These are phyloP conservation scores for Heteromurus nitidus DNA, from an alignment of 2,888 invertebrate genomes.

Conservation along the genomic window DNA sequence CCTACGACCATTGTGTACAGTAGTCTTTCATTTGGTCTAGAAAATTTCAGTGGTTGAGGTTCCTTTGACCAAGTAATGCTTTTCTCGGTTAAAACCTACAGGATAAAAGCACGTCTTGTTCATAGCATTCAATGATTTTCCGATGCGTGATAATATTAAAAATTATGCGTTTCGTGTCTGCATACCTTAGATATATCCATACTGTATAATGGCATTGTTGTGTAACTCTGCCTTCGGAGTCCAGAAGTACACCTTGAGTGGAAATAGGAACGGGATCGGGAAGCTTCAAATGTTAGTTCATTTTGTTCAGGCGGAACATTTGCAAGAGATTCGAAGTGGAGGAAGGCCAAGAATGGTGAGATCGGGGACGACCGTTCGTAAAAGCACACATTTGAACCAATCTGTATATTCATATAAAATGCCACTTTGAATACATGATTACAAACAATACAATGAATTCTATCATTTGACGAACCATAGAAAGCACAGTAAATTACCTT, in stretches of 20 bases:
- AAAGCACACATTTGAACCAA: constrained; percentile 70
- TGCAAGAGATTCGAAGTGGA: constrained; percentile 70
- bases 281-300: constrained; percentile 68
- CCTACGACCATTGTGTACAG: constrained; percentile 92
- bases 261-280: constrained; percentile 66
- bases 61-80: constrained; percentile 74
- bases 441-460: no score
- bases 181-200: constrained; percentile 71
- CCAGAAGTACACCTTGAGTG: constrained; percentile 69
- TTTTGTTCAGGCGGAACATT: constrained; percentile 57
- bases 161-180: neutral
- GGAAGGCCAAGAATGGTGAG: constrained; percentile 72
- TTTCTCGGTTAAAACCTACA: constrained; percentile 65
- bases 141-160: neutral
- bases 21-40: constrained; percentile 91
- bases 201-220: constrained; percentile 71
- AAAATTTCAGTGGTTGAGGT: constrained; percentile 80
- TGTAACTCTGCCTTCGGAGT: constrained; percentile 53
- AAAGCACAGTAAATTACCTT: constrained; percentile 63
- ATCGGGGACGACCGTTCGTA: constrained; percentile 70
- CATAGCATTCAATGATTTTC: neutral
- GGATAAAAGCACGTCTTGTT: neutral
- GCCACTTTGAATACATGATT: no score
- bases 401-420: constrained; percentile 39
- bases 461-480: neutral